Conservation (phyloP, 2,113 vertebrate genomes). For the Dromaius novaehollandiae region DNA sequence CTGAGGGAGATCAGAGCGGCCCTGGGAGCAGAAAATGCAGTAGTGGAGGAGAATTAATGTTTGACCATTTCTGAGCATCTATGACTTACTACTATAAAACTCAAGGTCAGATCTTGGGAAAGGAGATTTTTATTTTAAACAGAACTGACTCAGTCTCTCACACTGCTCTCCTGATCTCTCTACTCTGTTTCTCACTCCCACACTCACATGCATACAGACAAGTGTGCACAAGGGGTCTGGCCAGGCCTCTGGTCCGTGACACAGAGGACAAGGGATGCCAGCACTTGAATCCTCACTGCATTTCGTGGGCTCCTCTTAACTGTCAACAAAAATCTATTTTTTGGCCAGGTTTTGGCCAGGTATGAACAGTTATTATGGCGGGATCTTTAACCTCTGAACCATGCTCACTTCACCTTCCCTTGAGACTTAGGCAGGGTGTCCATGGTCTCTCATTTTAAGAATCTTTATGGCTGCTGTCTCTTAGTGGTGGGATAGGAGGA, state of each 20-base stretch:
- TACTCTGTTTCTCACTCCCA: background rate
- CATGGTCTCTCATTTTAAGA: background rate
- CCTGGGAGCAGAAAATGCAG: accelerated
- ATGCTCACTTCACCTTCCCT: background rate
- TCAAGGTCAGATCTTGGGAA: background rate
- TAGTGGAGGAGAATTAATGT: background rate
- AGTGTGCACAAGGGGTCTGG: background rate
- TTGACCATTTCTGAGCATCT: background rate
- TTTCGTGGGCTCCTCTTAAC: background rate
- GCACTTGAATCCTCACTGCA: background rate
- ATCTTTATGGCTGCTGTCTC: background rate
- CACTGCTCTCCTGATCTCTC: background rate
- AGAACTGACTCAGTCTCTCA: background rate
- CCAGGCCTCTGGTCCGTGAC: background rate
- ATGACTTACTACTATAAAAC: background rate
- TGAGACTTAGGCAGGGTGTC: background rate
- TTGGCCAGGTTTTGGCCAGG: background rate
- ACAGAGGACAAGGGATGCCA: background rate
- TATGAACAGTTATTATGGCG: background rate
- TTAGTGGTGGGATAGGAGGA: background rate
- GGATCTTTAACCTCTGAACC: background rate
- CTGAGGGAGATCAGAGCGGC: background rate
- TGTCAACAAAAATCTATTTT: background rate
- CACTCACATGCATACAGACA: background rate
- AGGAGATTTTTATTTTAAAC: background rate